phyloP scores from a whole-genome alignment of 2,113 vertebrate species.

The Abramis brama region DNA sequence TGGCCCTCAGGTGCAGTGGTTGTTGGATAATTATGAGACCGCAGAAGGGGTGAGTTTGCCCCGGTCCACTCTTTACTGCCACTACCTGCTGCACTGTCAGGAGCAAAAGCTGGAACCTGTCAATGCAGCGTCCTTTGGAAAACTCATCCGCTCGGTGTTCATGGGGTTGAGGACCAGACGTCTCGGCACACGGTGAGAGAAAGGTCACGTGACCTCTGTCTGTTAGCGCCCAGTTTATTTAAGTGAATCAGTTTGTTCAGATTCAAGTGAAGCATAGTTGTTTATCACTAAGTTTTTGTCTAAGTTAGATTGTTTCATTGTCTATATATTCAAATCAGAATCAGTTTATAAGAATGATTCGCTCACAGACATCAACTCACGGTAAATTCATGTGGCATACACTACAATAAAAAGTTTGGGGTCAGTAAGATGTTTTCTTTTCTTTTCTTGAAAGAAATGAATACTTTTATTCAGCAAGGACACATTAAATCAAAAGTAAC shows the following conservation, averaged over 20 bases:
- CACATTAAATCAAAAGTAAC: neutral
- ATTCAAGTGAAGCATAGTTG: neutral
- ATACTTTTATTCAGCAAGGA: neutral
- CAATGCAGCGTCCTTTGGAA: slow-evolving; percentile 91
- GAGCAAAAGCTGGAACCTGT: slow-evolving; percentile 94
- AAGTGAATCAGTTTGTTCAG: neutral
- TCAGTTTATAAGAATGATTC: neutral
- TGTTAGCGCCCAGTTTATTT: neutral
- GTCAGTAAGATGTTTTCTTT: no score
- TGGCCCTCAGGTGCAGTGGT: slow-evolving; percentile 89
- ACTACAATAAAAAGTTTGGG: neutral
- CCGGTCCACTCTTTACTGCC: slow-evolving; percentile 93
- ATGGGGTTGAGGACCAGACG: slow-evolving; percentile 91
- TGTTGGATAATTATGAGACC: slow-evolving; percentile 95
- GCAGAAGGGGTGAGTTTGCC: slow-evolving; percentile 93
- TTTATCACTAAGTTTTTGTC: neutral
- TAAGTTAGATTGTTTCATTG: neutral
- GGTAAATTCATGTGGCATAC: neutral
- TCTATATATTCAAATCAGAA: neutral
- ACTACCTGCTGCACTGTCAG: slow-evolving; percentile 94
- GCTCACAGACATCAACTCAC: neutral
- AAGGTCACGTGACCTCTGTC: neutral
- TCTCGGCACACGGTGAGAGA: slow-evolving; percentile 85
- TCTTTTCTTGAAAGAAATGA: neutral
- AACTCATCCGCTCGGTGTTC: slow-evolving; percentile 92